Conservation (phyloP, 2,797 vertebrate genomes). For the Fundulus diaphanus region DNA sequence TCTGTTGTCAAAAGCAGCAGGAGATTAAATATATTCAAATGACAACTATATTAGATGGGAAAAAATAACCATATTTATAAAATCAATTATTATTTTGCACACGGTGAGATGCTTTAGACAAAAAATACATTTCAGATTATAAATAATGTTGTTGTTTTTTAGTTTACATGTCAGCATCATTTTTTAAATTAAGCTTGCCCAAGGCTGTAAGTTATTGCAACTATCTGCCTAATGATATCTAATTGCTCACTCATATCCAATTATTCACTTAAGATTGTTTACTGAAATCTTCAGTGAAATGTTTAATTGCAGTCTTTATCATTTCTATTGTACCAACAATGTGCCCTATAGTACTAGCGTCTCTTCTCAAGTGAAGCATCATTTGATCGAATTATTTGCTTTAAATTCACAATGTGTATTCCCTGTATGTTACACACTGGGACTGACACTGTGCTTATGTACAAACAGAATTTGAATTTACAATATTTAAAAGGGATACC, state of each 20-base stretch:
- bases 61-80: background rate
- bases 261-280: constrained; percentile 31
- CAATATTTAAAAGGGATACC: constrained; percentile 21
- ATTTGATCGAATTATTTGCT: constrained; percentile 23
- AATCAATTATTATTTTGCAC: constrained; percentile 47
- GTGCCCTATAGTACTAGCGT: constrained; percentile 2
- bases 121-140: constrained; percentile 13
- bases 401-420: constrained; percentile 5
- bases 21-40: constrained; percentile 12
- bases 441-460: constrained; percentile 45
- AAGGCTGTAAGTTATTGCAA: constrained; percentile 26
- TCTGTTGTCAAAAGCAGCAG: constrained; percentile 7
- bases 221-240: constrained; percentile 5
- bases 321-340: constrained; percentile 8
- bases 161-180: constrained; percentile 20
- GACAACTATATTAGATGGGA: background rate
- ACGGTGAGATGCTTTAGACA: constrained; percentile 24
- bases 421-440: constrained; percentile 25
- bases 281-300: constrained; percentile 43
- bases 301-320: constrained; percentile 14
- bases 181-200: constrained; percentile 2
- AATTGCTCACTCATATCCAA: constrained; percentile 53
- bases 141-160: background rate
- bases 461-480: constrained; percentile 11
- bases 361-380: constrained; percentile 18